Base-by-base conservation (phyloP, 2,797 vertebrate species). In the Tenualosa thibaudeaui region DNA sequence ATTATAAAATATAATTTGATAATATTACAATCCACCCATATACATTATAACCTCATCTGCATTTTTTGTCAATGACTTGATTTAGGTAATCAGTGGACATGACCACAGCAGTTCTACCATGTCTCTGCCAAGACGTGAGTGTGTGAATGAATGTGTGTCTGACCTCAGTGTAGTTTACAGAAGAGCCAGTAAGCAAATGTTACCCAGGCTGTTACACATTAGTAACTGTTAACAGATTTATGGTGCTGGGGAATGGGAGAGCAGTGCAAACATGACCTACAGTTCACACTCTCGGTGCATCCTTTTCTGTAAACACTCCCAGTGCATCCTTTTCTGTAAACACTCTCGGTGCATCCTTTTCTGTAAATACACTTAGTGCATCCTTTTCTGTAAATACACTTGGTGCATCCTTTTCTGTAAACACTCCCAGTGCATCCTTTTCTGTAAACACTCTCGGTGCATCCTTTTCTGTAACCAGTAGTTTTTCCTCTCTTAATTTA, bases 191-290 rank as follows among this genome's bases (percentile, higher is more conserved):
- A 31, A 75, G 68, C 17, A 43, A 75, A 75, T 43, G 40, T 43
- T 43, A 75, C 68, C 40, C 68, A 75, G 43, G 68, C 68, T 75
- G 68, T 75, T 75, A 75, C 68, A 75, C 68, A 75, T 17, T 19
- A 13, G 68, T 75, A 43, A 31, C 68, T 75, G 68, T 75, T 17
- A 71, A 5, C 68, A 75, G 68, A 75, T 43, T 17, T 17, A 75
- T 75, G 31, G 68, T 40, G 68, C 68, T 75, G 40, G 40, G 68
- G 68, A 40, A 13, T 43, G 15, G 37, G 31, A 17, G 12, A 17
- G 37, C 31, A 37, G 68, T 40, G 31, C 37, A 75, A 40, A 75
- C 68, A 43, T 6, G 68, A 75, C 24, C 68, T 75, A 19, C 15
- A 71, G 40, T 37, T 37, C 37, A 17, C 31, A 75, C 12, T 75